Conservation (phyloP, 1,140 invertebrate species). For the Trachelipus rathkii region DNA sequence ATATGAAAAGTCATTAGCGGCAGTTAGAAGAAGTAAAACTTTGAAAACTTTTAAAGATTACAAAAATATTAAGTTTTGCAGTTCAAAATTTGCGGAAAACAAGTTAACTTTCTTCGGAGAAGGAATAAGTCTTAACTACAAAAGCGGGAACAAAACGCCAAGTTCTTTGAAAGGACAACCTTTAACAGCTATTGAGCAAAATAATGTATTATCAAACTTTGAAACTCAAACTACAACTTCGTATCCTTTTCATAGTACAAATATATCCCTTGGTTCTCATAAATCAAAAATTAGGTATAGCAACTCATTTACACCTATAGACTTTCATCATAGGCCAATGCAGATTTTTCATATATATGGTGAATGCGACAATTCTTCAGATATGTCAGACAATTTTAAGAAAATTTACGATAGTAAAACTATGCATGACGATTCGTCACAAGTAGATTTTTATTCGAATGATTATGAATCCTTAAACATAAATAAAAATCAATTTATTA, state of each 20-base stretch:
- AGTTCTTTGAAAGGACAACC: not conserved
- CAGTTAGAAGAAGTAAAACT: slow-evolving; percentile 1
- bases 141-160: not conserved
- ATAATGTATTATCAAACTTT: not conserved
- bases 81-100: not conserved
- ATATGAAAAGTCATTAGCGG: not conserved
- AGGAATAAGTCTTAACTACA: not conserved
- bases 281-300: not conserved
- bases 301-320: not conserved
- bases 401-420: not conserved
- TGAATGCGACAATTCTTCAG: not conserved
- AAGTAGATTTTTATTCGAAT: not conserved
- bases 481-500: not conserved
- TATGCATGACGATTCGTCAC: not conserved
- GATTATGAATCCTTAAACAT: not conserved
- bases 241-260: not conserved
- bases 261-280: not conserved
- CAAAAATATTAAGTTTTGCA: not conserved
- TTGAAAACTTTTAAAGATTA: not conserved
- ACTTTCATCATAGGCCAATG: not conserved
- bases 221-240: not conserved
- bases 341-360: slow-evolving; percentile 2
- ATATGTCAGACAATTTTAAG: not conserved
- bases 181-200: not conserved
- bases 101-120: slow-evolving; percentile 1